Conservation (phyloP, 2,113 vertebrate species). For the Sciurus niger region DNA sequence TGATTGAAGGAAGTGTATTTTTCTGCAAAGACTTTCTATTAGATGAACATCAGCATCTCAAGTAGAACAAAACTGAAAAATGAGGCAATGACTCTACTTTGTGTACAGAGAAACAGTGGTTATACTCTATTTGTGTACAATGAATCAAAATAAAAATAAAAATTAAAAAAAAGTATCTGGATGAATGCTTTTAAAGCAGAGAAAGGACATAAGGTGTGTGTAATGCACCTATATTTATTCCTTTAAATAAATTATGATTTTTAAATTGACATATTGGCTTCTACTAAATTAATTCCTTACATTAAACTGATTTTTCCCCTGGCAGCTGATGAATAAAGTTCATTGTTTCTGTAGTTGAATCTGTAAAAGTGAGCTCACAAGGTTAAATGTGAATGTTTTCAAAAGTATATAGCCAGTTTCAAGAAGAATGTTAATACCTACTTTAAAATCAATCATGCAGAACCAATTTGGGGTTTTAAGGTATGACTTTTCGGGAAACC, state of each 20-base stretch:
- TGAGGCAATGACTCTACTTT: neutral
- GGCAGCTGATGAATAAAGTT: neutral
- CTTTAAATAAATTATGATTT: constrained; percentile 62
- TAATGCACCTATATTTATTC: constrained; percentile 1
- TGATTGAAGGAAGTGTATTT: constrained; percentile 45
- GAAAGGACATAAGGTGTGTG: constrained; percentile 2
- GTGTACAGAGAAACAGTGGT: too few species aligned
- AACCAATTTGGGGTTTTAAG: constrained; percentile 52
- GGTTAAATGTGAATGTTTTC: constrained; percentile 66
- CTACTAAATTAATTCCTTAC: constrained; percentile 58
- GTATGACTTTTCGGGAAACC: neutral
- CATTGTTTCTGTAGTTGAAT: constrained; percentile 34
- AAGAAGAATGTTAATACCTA: constrained; percentile 46
- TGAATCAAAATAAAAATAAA: too few species aligned
- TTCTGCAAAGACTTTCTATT: neutral
- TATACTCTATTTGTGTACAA: too few species aligned
- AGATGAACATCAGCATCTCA: constrained; percentile 36
- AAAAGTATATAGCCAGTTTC: constrained; percentile 54
- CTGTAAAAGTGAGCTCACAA: constrained; percentile 56
- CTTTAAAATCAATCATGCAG: constrained; percentile 58
- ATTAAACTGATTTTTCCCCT: constrained; percentile 15
- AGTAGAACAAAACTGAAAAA: constrained; percentile 33
- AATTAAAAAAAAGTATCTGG: neutral
- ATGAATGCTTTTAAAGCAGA: constrained; percentile 28
- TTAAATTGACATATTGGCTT: neutral